Base-by-base conservation (phyloP, 2,888 invertebrate genomes). In the Rhorus exstirpatorius region DNA sequence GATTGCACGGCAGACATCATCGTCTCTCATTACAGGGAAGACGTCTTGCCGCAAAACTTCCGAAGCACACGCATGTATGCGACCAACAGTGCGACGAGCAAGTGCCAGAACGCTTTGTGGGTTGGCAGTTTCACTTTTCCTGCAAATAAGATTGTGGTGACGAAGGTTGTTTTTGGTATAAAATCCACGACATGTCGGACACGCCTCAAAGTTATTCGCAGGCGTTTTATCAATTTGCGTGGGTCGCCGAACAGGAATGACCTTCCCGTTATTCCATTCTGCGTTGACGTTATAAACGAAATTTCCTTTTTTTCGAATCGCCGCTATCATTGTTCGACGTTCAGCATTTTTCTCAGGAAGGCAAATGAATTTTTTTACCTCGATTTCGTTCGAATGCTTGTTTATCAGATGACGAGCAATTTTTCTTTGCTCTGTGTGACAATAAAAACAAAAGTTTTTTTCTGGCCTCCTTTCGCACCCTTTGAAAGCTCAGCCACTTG, bases 11-110 rank as follows among this genome's bases (percentile, higher is more conserved):
- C 46, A 67, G 1, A 84, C 55, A 0, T 75, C 21, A 60, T 84
- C 85, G 2, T 84, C 84, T 60, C 75, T 70, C 38, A 87, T 26
- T 3, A 81, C 60, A 0, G 85, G 85, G 24, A 87, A 84, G 0
- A 87, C 79, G n/a, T 31, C 8, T 44, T 63, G 75, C 12, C 81
- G 70, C 8, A 86, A 24, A 0, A 70, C 26, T 10, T 68, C 21
- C 26, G 74, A 81, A 0, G 84, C 86, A 8, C 46, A 21, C n/a
- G 63, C 12, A 44, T 86, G 85, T 12, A 81, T 76, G 17, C 80
- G 68, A 14, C 70, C 81, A 7, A 67, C 35, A 0, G 75, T n/a
- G 12, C 60, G 44, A 12, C 83, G 74, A 44, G 84, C 61, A 10
- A 74, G 17, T 10, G 75, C 51, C 1, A 67, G 35, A n/a, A 83